Base-by-base conservation (phyloP, 1,140 invertebrate species). In the Akabosia matsudoensis region DNA sequence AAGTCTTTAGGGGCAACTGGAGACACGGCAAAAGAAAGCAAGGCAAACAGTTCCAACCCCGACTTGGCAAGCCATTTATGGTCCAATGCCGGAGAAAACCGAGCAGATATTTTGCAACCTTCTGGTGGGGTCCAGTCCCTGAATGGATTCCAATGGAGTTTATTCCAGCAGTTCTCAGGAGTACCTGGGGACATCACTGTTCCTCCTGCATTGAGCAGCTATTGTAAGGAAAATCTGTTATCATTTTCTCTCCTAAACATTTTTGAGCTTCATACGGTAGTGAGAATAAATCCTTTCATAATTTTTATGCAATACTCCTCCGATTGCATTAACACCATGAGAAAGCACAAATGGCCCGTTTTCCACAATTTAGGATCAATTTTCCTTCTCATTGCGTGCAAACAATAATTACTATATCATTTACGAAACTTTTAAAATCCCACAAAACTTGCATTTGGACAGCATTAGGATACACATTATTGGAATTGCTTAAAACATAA, bases 171-270 rank as follows among this genome's bases (percentile, higher is more conserved):
- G 22, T 7, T 67, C 31, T 67, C 61, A 7, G 61, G 61, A 28
- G 3, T 30, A 30, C 14, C 61, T 4, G 28, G 24, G 10, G 61
- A 67, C 28, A n/a, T 67, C 4, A 31, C 2, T 13, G 61, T 67
- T 7, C 61, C 61, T 30, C 61, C 61, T n/a, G 61, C 61, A 67
- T 67, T 67, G 24, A 67, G 61, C 28, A 67, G 61, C n/a, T 67
- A 67, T 22, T 22, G 61, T 67, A 67, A 67, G 61, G 10, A 67
- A 30, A 67, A 30, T 56, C 24, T 56, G 10, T 3, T 56, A 45
- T 45, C 37, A 45, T 45, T 45, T 45, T 10, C 37, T 45, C 18
- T 45, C 37, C 61, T 7, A 61, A 61, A 61, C 24, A n/a, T n/a
- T n/a, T n/a, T n/a, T n/a, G n/a, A n/a, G n/a, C n/a, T n/a, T n/a